These are phyloP conservation scores for Zelostemma sp. DNA, from an alignment of 1,140 invertebrate genomes.

Conservation along the genomic window DNA sequence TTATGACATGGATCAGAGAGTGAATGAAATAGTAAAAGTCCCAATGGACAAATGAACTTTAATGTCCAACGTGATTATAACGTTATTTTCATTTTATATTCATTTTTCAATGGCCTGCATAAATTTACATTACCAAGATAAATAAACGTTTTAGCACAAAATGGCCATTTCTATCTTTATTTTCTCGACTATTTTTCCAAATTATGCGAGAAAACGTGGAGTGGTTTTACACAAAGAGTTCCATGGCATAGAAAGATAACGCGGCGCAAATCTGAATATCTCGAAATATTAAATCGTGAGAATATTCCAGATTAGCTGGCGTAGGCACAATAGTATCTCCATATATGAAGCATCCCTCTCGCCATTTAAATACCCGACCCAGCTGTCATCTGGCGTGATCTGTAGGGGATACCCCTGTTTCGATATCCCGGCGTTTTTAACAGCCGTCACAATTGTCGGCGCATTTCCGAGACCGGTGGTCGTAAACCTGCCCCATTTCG, in stretches of 20 bases:
- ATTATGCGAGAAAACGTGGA: too few relatives aligned
- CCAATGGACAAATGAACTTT: too few relatives aligned
- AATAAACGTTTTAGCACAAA: too few relatives aligned
- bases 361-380: conserved; percentile 32
- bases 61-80: too few relatives aligned
- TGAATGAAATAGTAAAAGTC: not conserved
- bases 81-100: too few relatives aligned
- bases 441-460: conserved; percentile 14
- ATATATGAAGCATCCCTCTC: not conserved
- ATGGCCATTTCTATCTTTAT: too few relatives aligned
- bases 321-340: conserved; percentile 10
- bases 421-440: conserved; percentile 21
- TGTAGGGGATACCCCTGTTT: conserved; percentile 10
- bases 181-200: too few relatives aligned
- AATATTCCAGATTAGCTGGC: conserved; percentile 31
- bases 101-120: not conserved
- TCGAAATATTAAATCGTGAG: conserved; percentile 34
- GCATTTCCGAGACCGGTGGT: conserved; percentile 7
- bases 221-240: too few relatives aligned
- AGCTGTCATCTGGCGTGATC: conserved; percentile 19
- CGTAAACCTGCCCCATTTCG: conserved; percentile 38
- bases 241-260: too few relatives aligned
- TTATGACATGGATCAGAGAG: not conserved
- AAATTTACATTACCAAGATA: not conserved
- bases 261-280: conserved; percentile 6